phyloP scores from a whole-genome alignment of 2,797 vertebrate species.

The Cossypha polioptera region DNA sequence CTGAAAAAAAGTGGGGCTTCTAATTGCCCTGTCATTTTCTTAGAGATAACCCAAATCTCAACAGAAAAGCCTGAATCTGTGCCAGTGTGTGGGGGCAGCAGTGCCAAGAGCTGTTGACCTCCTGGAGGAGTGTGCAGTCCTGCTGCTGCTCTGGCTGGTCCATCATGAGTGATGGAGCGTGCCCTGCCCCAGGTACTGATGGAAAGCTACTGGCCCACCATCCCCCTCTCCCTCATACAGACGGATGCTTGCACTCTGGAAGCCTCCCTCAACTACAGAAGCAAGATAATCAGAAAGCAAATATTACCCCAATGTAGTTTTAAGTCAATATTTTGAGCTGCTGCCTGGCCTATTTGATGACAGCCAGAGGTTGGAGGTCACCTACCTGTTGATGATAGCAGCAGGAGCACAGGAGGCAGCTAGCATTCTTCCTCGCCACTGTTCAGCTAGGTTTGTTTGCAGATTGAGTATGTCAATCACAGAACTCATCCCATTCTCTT shows the following conservation, averaged over 20 bases:
- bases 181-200: background rate
- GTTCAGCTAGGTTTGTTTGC: background rate
- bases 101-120: background rate
- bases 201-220: background rate
- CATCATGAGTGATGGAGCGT: accelerated
- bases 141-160: background rate
- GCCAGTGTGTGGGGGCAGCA: background rate
- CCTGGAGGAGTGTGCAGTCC: background rate
- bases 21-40: background rate
- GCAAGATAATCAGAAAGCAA: slow-evolving; percentile 12
- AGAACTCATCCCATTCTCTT: background rate
- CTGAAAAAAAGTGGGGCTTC: background rate
- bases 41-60: background rate
- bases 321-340: slow-evolving; percentile 42
- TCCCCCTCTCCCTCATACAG: accelerated
- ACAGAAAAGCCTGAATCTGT: background rate
- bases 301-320: background rate
- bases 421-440: background rate
- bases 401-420: background rate
- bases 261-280: background rate
- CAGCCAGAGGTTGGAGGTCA: slow-evolving; percentile 19
- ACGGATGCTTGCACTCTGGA: background rate
- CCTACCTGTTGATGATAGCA: slow-evolving; percentile 16
- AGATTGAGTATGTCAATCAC: background rate
- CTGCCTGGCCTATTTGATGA: background rate